Conservation (phyloP, 2,888 invertebrate genomes). For the Calameuta pallipes region DNA sequence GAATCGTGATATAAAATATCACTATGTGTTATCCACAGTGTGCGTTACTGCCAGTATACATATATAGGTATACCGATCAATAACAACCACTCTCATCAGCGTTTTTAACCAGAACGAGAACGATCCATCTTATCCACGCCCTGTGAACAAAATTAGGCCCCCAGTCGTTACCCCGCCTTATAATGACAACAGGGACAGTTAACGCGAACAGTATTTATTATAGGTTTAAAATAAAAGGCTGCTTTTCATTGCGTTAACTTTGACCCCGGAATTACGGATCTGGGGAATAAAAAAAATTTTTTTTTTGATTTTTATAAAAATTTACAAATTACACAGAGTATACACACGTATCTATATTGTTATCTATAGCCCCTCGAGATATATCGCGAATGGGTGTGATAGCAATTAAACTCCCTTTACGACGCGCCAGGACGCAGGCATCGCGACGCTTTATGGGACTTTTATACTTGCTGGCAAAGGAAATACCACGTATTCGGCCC, state of each 20-base stretch:
- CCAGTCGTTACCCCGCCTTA: conserved; percentile 8
- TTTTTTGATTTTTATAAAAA: not conserved
- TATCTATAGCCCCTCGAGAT: not conserved
- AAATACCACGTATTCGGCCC: not conserved
- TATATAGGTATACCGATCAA: not conserved
- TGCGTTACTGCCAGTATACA: not conserved
- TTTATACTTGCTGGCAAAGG: conserved; percentile 12
- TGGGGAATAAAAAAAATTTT: not conserved
- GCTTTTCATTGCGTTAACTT: not conserved
- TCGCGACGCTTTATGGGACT: conserved; percentile 21
- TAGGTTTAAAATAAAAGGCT: not conserved
- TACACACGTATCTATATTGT: not conserved
- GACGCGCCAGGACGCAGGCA: conserved; percentile 5
- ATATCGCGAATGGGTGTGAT: not conserved
- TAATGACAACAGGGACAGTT: not conserved
- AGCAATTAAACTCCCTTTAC: not conserved
- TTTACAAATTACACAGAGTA: not conserved
- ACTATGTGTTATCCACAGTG: not conserved
- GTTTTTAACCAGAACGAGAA: not conserved
- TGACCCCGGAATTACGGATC: not conserved
- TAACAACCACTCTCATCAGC: conserved; percentile 6
- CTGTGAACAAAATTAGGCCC: not conserved
- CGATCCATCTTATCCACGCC: conserved; percentile 8
- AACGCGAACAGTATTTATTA: not conserved
- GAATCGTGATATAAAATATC: not conserved